Percentiles rank a stretch among this genome's conserved stretches.
Conservation (phyloP, 2,888 invertebrate genomes). For the Junonia oenone region DNA sequence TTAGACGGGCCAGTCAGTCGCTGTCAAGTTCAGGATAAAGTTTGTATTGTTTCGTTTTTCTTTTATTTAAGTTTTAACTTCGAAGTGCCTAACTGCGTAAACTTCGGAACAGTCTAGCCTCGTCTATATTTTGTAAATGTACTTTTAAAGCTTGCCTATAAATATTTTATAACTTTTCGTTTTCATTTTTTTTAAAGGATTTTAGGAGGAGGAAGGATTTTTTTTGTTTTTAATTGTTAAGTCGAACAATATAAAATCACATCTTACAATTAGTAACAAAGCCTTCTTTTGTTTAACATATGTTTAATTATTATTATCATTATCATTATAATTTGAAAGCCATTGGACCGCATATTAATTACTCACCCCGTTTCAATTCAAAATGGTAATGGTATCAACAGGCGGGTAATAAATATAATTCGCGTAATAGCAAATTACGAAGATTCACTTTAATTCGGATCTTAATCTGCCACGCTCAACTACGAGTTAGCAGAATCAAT, state of each 20-base stretch:
- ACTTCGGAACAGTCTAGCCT: slow-evolving; percentile 23
- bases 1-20: slow-evolving; percentile 42
- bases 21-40: slow-evolving; percentile 64
- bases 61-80: slow-evolving; percentile 30
- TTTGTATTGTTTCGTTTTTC: slow-evolving; percentile 48
- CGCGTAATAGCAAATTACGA: neutral
- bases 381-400: neutral
- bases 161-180: too few relatives aligned
- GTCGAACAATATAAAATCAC: too few relatives aligned
- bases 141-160: neutral
- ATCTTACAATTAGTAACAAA: too few relatives aligned
- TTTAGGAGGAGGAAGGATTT: too few relatives aligned
- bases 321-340: too few relatives aligned
- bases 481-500: neutral
- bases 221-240: too few relatives aligned
- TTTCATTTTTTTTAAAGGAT: too few relatives aligned
- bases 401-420: neutral
- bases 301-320: neutral
- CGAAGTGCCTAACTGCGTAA: slow-evolving; percentile 23
- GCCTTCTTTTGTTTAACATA: neutral
- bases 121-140: slow-evolving; percentile 9
- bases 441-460: neutral
- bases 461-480: neutral
- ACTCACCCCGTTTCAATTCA: too few relatives aligned
- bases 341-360: too few relatives aligned